Percentiles rank a stretch among this genome's conserved stretches.
These are phyloP conservation scores for Uria lomvia DNA, from an alignment of 2,113 vertebrate species.

Conservation along the genomic window DNA sequence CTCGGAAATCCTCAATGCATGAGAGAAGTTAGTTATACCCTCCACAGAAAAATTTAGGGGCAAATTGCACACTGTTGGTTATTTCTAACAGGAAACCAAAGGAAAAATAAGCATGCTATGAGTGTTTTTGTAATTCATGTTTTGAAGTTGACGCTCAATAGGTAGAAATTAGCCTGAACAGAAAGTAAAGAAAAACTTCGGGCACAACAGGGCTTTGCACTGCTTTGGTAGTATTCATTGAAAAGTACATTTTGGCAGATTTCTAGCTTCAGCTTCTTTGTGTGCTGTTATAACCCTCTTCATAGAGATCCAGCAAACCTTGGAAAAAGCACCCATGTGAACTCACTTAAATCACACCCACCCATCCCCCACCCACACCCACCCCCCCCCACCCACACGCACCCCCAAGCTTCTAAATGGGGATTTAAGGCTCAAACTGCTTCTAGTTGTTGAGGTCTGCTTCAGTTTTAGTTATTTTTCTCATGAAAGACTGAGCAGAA, in stretches of 20 bases:
- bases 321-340: not conserved
- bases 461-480: not conserved
- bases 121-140: not conserved
- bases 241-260: not conserved
- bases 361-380: too few species aligned
- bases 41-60: not conserved
- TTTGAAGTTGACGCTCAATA: not conserved
- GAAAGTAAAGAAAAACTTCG: not conserved
- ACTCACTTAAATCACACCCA: not conserved
- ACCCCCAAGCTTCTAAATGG: not conserved
- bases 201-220: not conserved
- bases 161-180: slow-evolving; percentile 11
- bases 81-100: not conserved
- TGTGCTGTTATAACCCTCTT: not conserved
- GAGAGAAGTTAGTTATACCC: not conserved
- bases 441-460: not conserved
- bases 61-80: not conserved
- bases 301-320: not conserved
- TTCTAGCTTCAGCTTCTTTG: not conserved
- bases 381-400: too few species aligned
- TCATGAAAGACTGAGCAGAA: not conserved
- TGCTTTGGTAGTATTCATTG: not conserved
- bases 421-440: not conserved
- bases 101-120: not conserved
- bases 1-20: not conserved